Evolutionary conservation across 2,797 vertebrate species (phyloP), one percentile per base, ranked within the genome.

Genomic region (Coregonus ussuriensis): DNA sequence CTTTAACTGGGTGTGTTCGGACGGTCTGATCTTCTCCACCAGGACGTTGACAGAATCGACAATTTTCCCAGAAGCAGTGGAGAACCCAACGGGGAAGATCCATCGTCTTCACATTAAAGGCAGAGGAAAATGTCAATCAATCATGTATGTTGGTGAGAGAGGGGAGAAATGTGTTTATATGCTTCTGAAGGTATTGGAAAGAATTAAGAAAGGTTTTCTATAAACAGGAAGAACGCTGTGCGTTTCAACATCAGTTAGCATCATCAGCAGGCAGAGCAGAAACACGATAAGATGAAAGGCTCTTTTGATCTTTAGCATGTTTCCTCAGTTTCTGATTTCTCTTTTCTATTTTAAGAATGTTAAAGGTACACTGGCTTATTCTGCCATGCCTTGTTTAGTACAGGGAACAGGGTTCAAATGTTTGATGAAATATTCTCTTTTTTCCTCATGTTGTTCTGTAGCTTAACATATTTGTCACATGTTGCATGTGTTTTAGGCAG

Each of bases 161-260:
- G 41, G 47, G 11, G 7, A 62, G 59, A 25, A n/a, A 11, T 76
- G 76, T 83, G 80, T 71, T 37, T 13, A 41, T 31, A 6, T 35
- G 62, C 33, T 79, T 84, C 63, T 53, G 69, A 68, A n/a, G 62
- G 72, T 54, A 56, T 81, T 75, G 54, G 33, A 77, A 83, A 75
- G 29, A 31, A 31, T 25, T 25, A 78, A 66, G 33, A 72, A 53
- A 74, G n/a, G 71, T 56, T 76, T 67, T 59, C 31, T 16, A n/a
- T 13, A n/a, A 59, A 76, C 70, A 76, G 35, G 6, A 51, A 68
- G 11, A 4, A 41, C 51, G 71, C 62, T 18, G 4, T 18, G 56
- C 66, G 4, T 73, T 56, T 74, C 56, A 21, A 80, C 80, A 82
- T 83, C 75, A 80, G 1, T 82, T 77, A 83, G 9, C 72, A 56